phyloP scores from a whole-genome alignment of 1,140 invertebrate genomes.

The Zaprionus kolodkinae region DNA sequence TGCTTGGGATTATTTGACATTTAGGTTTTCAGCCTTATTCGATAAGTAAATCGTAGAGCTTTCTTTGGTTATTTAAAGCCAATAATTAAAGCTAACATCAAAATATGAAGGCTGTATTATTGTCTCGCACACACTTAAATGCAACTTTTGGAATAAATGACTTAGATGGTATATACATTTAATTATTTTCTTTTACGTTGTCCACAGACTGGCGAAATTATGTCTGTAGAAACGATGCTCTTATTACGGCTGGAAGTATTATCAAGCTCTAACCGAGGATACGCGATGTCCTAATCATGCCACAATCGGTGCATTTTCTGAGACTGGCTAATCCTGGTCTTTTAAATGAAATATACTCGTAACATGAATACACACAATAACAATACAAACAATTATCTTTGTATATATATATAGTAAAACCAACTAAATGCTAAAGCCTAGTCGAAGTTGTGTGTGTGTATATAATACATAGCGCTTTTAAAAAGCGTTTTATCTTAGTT shows the following conservation, averaged over 20 bases:
- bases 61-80: conserved; percentile 51
- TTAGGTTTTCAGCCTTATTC: conserved; percentile 67
- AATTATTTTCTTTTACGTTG: conserved; percentile 21
- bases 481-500: conserved; percentile 33
- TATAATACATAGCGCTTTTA: conserved; percentile 19
- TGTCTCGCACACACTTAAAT: conserved; percentile 51
- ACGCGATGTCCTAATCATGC: conserved; percentile 89
- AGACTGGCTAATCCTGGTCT: conserved; percentile 93
- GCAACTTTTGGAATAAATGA: conserved; percentile 19
- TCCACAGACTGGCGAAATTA: conserved; percentile 90
- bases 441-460: conserved; percentile 23
- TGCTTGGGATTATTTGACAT: conserved; percentile 32
- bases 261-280: conserved; percentile 93
- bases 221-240: conserved; percentile 91
- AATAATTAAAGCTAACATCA: conserved; percentile 76
- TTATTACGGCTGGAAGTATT: conserved; percentile 96
- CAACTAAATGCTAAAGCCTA: conserved; percentile 48
- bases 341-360: conserved; percentile 84
- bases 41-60: conserved; percentile 72
- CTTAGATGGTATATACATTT: background rate
- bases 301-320: conserved; percentile 93
- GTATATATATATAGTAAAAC: conserved; percentile 30
- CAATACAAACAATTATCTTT: conserved; percentile 25
- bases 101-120: conserved; percentile 60
- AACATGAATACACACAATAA: conserved; percentile 18